phyloP scores from a whole-genome alignment of 2,113 vertebrate species.

The Atlantisia rogersi region DNA sequence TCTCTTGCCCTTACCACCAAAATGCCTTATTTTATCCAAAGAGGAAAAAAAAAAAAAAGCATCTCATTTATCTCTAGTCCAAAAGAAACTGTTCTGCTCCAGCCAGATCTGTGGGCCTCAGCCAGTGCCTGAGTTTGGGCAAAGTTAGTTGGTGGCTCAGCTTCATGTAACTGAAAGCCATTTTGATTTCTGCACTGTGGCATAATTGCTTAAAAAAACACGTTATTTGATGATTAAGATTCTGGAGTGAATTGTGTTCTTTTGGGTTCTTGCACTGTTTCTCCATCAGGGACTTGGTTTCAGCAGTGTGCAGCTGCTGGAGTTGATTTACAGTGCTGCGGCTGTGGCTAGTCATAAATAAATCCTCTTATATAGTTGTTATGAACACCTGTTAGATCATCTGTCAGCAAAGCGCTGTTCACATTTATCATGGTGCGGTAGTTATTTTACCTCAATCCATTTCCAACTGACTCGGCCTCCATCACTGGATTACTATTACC shows the following conservation, averaged over 20 bases:
- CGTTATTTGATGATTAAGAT: conserved; percentile 91
- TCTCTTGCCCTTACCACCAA: background rate
- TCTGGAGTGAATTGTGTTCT: conserved; percentile 88
- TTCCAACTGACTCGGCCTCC: conserved; percentile 85
- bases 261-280: conserved; percentile 74
- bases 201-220: conserved; percentile 78
- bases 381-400: conserved; percentile 98
- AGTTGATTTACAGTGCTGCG: conserved; percentile 88
- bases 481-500: conserved; percentile 83
- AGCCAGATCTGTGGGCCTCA: background rate
- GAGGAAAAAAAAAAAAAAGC: background rate
- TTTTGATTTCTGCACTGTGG: conserved; percentile 74
- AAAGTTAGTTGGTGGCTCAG: conserved; percentile 62
- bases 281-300: conserved; percentile 87
- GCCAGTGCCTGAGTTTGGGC: conserved; percentile 17
- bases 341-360: conserved; percentile 95
- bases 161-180: conserved; percentile 72
- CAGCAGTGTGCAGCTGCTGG: conserved; percentile 86
- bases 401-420: conserved; percentile 90
- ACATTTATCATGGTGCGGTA: conserved; percentile 89
- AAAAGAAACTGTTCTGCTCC: background rate
- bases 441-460: conserved; percentile 88
- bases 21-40: background rate
- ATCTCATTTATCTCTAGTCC: background rate
- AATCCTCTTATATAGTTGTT: conserved; percentile 97